Evolutionary conservation across 1,140 invertebrate genomes (phyloP), one percentile per base, ranked within the genome.

Genomic region (Brachionus sp.): DNA sequence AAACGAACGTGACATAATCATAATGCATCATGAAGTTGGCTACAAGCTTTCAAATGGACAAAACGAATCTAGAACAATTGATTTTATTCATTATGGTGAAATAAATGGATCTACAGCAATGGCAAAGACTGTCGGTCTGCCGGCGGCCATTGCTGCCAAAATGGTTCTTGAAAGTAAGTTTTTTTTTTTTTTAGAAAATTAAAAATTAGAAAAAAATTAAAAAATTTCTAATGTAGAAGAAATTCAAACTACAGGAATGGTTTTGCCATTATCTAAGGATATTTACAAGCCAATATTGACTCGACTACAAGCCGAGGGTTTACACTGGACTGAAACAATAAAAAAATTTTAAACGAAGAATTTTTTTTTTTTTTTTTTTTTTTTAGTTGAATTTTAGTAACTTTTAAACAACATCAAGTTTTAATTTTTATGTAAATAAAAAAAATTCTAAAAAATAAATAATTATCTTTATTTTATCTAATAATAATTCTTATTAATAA

Each of bases 91-190:
- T 37, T 98, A 99, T 86, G 97, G 97, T 0, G 93, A 97, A 70
- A 87, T 89, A 10, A 5, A 90, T 62, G 70, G 84, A 19, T 91
- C 84, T 93, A 83, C 80, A 94, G 98, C 97, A 5, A 99, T 99
- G 98, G 95, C 97, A 0, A 93, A 94, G 86, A 97, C 95, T 16
- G 98, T 99, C 5, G 97, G 97, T 4, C 93, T 96, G 86, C 97
- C 97, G 0, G 93, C 95, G 5, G 97, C 95, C 5, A 98, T 99
- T 86, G 95, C 96, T 5, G 92, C 95, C 0, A 96, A 97, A 89
- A 99, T 99, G 97, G 92, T 99, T 35, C 90, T 98, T 5, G 95
- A 97, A 89, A 96, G 94, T 95, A 90, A 90, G 85, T 85, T 73
- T 23, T 33, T 37, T 29, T 37, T 16, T 16, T 19, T 19, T 12